These are phyloP conservation scores for Scomber japonicus DNA, from an alignment of 2,113 vertebrate species.

Conservation along the genomic window DNA sequence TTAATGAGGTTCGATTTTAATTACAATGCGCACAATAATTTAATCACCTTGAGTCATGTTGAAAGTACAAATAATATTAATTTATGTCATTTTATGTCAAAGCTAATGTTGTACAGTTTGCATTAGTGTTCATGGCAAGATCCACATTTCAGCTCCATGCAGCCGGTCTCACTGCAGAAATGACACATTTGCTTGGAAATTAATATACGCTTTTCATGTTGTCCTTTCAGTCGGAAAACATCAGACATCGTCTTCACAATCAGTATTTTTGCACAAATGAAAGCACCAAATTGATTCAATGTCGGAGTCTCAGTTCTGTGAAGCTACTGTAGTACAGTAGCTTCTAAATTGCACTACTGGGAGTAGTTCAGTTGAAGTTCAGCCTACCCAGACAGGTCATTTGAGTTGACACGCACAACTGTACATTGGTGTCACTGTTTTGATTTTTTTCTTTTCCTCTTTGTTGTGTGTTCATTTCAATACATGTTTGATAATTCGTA, in stretches of 20 bases:
- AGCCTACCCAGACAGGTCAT: slow-evolving; percentile 67
- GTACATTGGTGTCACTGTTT: slow-evolving; percentile 73
- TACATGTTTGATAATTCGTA: slow-evolving; percentile 80
- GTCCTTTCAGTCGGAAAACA: slow-evolving; percentile 35
- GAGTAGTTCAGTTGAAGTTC: slow-evolving; percentile 72
- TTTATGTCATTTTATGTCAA: slow-evolving; percentile 47
- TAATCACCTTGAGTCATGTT: slow-evolving; percentile 10
- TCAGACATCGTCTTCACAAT: slow-evolving; percentile 55
- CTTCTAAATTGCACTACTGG: slow-evolving; percentile 82
- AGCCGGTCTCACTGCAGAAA: slow-evolving; percentile 27
- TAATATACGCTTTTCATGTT: slow-evolving; percentile 36
- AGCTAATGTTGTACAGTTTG: slow-evolving; percentile 53
- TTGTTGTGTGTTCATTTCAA: slow-evolving; percentile 77
- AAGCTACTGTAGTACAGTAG: slow-evolving; percentile 59
- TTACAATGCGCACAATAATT: slow-evolving; percentile 18
- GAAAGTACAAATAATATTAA: slow-evolving; percentile 30
- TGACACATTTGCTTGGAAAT: slow-evolving; percentile 48
- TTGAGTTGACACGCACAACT: slow-evolving; percentile 78
- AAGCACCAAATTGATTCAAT: slow-evolving; percentile 72
- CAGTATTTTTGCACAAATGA: slow-evolving; percentile 76
- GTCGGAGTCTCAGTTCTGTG: slow-evolving; percentile 64
- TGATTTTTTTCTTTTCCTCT: slow-evolving; percentile 66
- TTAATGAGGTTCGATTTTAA: slow-evolving; percentile 21
- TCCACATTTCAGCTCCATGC: slow-evolving; percentile 42
- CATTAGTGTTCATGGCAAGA: slow-evolving; percentile 35